Evolutionary conservation across 2,888 invertebrate genomes (phyloP), one percentile per base, ranked within the genome.

Genomic region (Dasysyrphus albostriatus): DNA sequence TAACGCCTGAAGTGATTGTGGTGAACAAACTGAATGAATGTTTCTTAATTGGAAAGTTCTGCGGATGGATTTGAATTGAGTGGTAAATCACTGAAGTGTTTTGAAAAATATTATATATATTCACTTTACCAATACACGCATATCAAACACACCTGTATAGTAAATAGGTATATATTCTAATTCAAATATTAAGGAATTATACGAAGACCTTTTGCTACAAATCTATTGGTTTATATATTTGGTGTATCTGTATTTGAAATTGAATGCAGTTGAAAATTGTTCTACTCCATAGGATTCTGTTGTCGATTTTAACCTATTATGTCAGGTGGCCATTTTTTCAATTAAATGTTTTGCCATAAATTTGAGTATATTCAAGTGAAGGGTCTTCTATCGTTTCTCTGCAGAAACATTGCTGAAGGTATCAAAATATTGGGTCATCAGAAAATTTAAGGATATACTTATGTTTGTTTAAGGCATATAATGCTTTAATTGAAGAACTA

Each of bases 1-100:
- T 67, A 69, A 49, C n/a, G 24, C 83, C 61, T 32, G 42, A 54
- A 70, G 79, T 42, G 83, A 73, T 73, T 78, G 78, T 73, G 63
- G 79, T 37, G 61, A 79, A 70, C 69, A 79, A 75, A 81, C 67
- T 74, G 37, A 72, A 79, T 79, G 56, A 74, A 75, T 83, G 70
- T 75, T 75, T 49, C 65, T 72, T 75, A 79, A 80, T 80, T 84
- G 83, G 42, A 69, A 69, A 80, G 70, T 80, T 56, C 83, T 79
- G 74, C n/a, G 47, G 47, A 75, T 42, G 51, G 56, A 44, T 75
- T 80, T 49, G 47, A 73, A 65, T 67, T 59, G 73, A 61, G 54
- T 54, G 39, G 58, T 69, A 44, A 61, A 59, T 67, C 44, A 44
- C 44, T 44, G n/a, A 44, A 44, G 47, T 47, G 47, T 16, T 16